These are phyloP conservation scores for Nasua narica DNA, from an alignment of 2,797 vertebrate genomes.

Conservation along the genomic window DNA sequence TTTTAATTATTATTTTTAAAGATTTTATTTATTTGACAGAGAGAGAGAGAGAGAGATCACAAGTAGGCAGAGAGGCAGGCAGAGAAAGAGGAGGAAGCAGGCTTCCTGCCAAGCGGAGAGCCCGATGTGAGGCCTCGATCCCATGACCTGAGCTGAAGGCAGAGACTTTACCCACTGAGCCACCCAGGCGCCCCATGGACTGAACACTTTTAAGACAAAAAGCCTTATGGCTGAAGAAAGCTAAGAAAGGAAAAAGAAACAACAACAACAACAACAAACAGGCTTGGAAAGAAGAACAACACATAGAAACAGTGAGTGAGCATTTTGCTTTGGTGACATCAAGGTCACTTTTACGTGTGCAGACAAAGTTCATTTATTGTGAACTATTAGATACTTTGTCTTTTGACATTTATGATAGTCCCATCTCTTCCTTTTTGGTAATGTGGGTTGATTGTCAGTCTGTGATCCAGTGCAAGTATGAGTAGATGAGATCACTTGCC, in stretches of 20 bases:
- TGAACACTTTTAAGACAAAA: background rate
- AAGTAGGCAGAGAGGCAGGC: no score
- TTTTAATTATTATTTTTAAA: no score
- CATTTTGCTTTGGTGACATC: constrained; percentile 11
- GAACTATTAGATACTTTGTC: background rate
- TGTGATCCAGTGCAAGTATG: background rate
- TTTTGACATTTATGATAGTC: background rate
- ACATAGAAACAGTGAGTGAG: background rate
- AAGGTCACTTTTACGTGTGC: background rate
- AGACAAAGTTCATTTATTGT: background rate
- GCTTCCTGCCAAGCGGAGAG: no score
- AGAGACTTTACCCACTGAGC: no score
- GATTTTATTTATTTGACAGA: no score
- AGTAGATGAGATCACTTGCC: background rate
- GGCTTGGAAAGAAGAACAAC: background rate
- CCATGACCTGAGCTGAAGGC: no score
- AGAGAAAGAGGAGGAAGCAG: no score
- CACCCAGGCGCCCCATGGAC: no score
- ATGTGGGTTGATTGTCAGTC: background rate
- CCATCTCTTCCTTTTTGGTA: background rate
- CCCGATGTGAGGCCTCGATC: no score
- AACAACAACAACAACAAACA: background rate
- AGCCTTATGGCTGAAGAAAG: background rate
- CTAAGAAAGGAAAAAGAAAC: background rate
- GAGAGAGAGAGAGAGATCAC: no score